Evolutionary conservation across 2,797 vertebrate genomes (phyloP), one percentile per base, ranked within the genome.

Genomic region (Mustela erminea): DNA sequence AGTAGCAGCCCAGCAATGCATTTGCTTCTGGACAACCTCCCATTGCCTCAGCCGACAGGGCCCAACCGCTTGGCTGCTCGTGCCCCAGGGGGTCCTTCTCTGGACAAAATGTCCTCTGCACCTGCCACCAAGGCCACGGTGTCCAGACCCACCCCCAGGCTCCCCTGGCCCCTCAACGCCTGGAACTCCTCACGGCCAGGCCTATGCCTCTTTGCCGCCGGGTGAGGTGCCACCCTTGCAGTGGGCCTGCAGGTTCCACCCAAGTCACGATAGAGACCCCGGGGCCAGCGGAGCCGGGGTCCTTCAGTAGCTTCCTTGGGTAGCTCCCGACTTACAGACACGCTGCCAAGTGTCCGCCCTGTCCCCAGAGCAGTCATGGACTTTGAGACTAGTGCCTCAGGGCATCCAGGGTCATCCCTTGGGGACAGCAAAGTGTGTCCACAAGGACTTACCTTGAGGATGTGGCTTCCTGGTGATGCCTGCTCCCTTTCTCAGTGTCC

Each of bases 181-280:
- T 46, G 35, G 43, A 23, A 27, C 15, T 17, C 58, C 9, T 54
- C 13, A 17, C 41, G 52, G 78, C 38, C 75, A 23, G 74, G 58
- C 88, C 66, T 25, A 38, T 15, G 72, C 46, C 64, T 91, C 62
- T 41, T 27, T 60, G 64, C 32, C n/a, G 60, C 0, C 7, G 0
- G n/a, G n/a, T 3, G 2, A 52, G 52, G 52, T 27, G 23, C 49
- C 49, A 12, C 46, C 9, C 0, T 21, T 25, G 75, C 23, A 2
- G 15, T 2, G 56, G 43, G 14, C 41, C 95, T 12, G n/a, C 52
- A 1, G 1, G 15, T 77, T 17, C 58, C 77, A 41, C 66, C 9
- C 38, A 32, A 25, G 21, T 21, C 12, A 0, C 9, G 78, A 32
- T 3, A 70, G 52, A 41, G n/a, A 27, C 0, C 13, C 10, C 0